Evolutionary conservation across 1,140 invertebrate species (phyloP).

Genomic region (Cotesia typhae): DNA sequence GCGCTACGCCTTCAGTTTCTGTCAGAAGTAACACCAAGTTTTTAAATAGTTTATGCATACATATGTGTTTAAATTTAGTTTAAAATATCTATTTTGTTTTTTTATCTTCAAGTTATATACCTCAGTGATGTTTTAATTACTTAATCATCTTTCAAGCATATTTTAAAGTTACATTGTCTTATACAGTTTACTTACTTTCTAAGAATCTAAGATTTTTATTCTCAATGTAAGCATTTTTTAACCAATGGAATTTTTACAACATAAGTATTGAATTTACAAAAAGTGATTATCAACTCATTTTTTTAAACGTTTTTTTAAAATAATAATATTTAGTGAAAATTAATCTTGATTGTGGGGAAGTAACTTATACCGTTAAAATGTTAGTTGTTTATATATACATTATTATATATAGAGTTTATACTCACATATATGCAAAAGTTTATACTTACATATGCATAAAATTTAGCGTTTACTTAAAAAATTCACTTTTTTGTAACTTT

Average conservation of each 20-base stretch:
- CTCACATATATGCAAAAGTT: too few species aligned
- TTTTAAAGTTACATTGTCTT: too few species aligned
- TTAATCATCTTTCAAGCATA: too few species aligned
- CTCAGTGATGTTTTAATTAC: too few species aligned
- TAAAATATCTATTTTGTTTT: not conserved
- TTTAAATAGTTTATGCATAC: not conserved
- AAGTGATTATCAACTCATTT: not conserved
- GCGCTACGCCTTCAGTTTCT: conserved; percentile 25
- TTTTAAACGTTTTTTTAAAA: not conserved
- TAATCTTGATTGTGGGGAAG: conserved; percentile 23
- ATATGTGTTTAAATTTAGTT: not conserved
- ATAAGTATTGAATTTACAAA: not conserved
- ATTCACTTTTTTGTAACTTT: too few species aligned
- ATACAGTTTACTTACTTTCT: too few species aligned
- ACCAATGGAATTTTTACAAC: not conserved
- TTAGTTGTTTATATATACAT: not conserved
- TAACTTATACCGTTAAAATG: conserved; percentile 31
- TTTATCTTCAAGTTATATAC: not conserved
- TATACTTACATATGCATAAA: too few species aligned
- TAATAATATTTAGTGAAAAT: not conserved
- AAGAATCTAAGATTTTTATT: too few species aligned
- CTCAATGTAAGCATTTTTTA: too few species aligned
- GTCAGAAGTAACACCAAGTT: conserved; percentile 41
- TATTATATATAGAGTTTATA: too few species aligned
- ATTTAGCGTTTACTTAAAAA: too few species aligned